phyloP scores from a whole-genome alignment of 2,797 vertebrate genomes.

The Stomatorhinus walkeri region DNA sequence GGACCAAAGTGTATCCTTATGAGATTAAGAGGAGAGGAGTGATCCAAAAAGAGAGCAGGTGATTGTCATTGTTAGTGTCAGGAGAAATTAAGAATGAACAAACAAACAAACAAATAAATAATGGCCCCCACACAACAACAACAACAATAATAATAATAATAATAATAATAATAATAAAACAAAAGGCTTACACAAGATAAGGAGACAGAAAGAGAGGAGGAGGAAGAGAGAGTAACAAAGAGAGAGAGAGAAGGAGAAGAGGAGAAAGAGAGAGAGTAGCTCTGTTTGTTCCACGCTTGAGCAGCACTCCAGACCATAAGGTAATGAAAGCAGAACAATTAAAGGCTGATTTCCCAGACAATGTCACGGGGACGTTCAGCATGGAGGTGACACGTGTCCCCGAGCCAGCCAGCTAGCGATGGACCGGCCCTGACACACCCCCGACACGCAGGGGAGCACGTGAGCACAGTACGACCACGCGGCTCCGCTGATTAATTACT shows the following conservation, averaged over 20 bases:
- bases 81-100: not conserved
- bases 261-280: not conserved
- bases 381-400: not conserved
- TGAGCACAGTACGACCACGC: not conserved
- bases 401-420: not conserved
- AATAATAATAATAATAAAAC: not conserved
- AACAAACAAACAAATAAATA: not conserved
- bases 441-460: not conserved
- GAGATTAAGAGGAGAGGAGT: not conserved
- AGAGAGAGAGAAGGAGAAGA: not conserved
- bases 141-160: not conserved
- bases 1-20: not conserved
- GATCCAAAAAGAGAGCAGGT: not conserved
- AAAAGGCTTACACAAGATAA: not conserved
- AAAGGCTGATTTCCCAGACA: not conserved
- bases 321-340: slow-evolving; percentile 10
- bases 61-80: not conserved
- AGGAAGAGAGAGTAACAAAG: not conserved
- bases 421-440: not conserved
- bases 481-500: not conserved
- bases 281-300: not conserved
- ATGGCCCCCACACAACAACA: not conserved
- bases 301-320: not conserved
- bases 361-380: not conserved
- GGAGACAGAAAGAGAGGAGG: not conserved